These are phyloP conservation scores for Brenthis hecate DNA, from an alignment of 2,888 invertebrate genomes.

Conservation along the genomic window DNA sequence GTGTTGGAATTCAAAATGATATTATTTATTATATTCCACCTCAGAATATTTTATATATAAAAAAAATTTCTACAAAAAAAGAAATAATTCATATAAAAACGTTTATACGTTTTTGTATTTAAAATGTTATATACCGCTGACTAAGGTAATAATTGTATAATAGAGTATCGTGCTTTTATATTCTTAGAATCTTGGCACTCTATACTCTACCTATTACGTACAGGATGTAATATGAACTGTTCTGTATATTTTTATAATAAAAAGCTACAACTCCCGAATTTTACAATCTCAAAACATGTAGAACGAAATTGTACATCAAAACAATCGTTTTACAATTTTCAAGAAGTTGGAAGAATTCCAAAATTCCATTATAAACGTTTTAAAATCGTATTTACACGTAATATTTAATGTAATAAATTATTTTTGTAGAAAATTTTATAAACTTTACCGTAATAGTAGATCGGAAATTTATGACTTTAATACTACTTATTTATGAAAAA, in stretches of 20 bases:
- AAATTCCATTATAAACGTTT: conserved; percentile 43
- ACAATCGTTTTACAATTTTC: conserved; percentile 43
- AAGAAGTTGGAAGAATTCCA: conserved; percentile 44
- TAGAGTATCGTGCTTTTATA: neutral
- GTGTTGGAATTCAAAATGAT: too few relatives aligned
- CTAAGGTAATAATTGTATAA: too few relatives aligned
- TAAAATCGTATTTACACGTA: conserved; percentile 50
- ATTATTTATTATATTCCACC: too few relatives aligned
- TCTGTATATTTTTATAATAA: conserved; percentile 34
- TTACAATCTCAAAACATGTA: conserved; percentile 22
- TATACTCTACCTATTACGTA: neutral
- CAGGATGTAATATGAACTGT: conserved; percentile 10
- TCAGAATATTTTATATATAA: too few relatives aligned
- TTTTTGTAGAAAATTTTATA: neutral
- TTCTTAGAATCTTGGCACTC: conserved; percentile 13
- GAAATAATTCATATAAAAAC: too few relatives aligned
- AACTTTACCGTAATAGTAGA: too few relatives aligned
- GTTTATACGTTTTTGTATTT: too few relatives aligned
- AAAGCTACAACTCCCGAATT: conserved; percentile 28
- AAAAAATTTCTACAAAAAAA: too few relatives aligned
- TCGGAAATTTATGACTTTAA: too few relatives aligned
- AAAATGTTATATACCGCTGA: too few relatives aligned
- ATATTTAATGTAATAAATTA: conserved; percentile 22
- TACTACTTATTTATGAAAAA: too few relatives aligned
- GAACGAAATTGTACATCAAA: conserved; percentile 44